Evolutionary conservation across 2,113 vertebrate species (phyloP).

Genomic region (Rana temporaria): DNA sequence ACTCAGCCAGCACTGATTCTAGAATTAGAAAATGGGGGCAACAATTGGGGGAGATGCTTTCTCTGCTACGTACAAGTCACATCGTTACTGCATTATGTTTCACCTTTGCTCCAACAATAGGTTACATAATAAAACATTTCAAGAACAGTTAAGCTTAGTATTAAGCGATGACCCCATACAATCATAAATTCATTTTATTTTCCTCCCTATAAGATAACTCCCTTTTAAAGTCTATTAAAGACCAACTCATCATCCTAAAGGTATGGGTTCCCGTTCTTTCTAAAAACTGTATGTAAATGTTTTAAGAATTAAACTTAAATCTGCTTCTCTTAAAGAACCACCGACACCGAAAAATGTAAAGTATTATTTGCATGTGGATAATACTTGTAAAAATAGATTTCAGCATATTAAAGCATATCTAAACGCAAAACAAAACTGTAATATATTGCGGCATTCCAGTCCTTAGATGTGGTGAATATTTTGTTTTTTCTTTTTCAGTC

Average conservation of each 20-base stretch:
- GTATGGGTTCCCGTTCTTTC: not conserved
- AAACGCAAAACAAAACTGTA: too few species aligned
- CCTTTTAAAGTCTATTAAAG: not conserved
- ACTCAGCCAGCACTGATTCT: not conserved
- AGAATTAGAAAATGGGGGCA: not conserved
- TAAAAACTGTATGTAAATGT: too few species aligned
- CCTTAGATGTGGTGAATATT: too few species aligned
- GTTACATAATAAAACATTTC: not conserved
- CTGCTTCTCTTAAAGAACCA: too few species aligned
- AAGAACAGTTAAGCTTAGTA: slow-evolving; percentile 30
- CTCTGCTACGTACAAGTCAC: not conserved
- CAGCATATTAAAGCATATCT: too few species aligned
- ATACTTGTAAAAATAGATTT: too few species aligned
- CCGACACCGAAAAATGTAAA: too few species aligned
- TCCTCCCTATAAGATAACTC: not conserved
- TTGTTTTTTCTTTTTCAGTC: too few species aligned
- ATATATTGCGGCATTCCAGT: too few species aligned
- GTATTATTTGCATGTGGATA: too few species aligned
- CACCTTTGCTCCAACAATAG: not conserved
- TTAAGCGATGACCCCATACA: not conserved
- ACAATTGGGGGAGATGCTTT: not conserved
- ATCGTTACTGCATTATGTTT: not conserved
- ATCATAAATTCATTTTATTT: slow-evolving; percentile 21
- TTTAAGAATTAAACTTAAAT: too few species aligned
- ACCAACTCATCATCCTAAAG: not conserved